Evolutionary conservation across 2,797 vertebrate species (phyloP).

Genomic region (Neosilurus hyrtlii): DNA sequence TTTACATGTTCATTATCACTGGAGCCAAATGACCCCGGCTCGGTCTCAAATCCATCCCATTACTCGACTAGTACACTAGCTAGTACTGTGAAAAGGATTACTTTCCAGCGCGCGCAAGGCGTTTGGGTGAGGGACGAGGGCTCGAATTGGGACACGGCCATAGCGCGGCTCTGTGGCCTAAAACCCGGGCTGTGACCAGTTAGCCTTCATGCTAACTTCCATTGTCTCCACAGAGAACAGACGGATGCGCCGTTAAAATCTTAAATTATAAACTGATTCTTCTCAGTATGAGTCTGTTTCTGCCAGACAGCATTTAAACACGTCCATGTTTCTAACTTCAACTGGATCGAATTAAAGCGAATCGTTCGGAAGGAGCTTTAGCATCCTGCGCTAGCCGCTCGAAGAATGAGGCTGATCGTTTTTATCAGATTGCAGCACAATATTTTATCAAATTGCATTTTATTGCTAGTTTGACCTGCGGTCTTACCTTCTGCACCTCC

Average conservation of each 20-base stretch:
- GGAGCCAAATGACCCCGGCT: background rate
- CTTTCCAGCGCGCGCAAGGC: background rate
- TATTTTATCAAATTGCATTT: background rate
- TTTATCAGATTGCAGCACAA: background rate
- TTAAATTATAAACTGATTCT: too few species aligned
- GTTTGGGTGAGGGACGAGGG: background rate
- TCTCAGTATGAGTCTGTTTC: background rate
- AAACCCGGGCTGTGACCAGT: background rate
- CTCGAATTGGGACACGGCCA: slow-evolving; percentile 20
- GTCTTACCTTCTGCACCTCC: slow-evolving; percentile 40
- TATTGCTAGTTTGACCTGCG: background rate
- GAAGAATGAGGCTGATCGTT: background rate
- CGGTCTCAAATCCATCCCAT: slow-evolving; percentile 9
- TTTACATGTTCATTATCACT: background rate
- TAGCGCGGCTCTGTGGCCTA: slow-evolving; percentile 10
- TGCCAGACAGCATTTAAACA: background rate
- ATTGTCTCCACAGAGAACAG: slow-evolving; percentile 13
- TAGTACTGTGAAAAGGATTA: too few species aligned
- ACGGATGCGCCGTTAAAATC: background rate
- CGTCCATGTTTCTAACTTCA: background rate
- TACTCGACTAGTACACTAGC: background rate
- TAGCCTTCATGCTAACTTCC: slow-evolving; percentile 19
- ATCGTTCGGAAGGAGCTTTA: background rate
- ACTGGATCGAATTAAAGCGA: background rate
- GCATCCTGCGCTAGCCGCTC: slow-evolving; percentile 13